Conservation (phyloP, 1,140 invertebrate genomes). For the Trichomalopsis sarcophagae region DNA sequence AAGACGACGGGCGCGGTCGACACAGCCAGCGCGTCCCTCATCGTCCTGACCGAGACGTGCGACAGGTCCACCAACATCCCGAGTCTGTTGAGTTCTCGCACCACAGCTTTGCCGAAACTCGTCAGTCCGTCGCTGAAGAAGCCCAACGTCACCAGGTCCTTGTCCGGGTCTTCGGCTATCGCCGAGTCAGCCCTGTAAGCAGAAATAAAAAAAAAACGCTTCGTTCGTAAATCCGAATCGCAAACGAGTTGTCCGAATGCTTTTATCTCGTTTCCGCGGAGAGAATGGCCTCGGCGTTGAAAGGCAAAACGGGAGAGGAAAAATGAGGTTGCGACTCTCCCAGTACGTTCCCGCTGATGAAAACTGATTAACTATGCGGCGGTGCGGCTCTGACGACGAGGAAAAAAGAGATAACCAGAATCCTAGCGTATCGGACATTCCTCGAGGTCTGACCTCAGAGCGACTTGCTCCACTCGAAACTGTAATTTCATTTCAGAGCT, state of each 20-base stretch:
- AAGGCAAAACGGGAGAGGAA: too few relatives aligned
- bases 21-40: slow-evolving; percentile 87
- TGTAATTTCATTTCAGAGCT: too few relatives aligned
- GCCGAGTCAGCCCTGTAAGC: slow-evolving; percentile 75
- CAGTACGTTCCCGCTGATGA: neutral
- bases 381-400: neutral
- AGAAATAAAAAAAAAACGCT: neutral
- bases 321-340: neutral
- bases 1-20: slow-evolving; percentile 93
- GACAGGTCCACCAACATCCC: slow-evolving; percentile 97
- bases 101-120: slow-evolving; percentile 84
- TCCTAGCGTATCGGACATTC: neutral
- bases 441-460: neutral
- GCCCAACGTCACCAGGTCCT: slow-evolving; percentile 71
- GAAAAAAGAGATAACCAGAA: too few relatives aligned
- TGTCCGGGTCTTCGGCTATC: slow-evolving; percentile 73
- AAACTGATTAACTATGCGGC: neutral
- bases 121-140: slow-evolving; percentile 82
- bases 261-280: neutral
- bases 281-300: neutral
- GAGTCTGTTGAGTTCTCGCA: slow-evolving; percentile 89
- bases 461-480: neutral
- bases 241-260: neutral
- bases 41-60: slow-evolving; percentile 90
- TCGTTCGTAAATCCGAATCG: too few relatives aligned